Evolutionary conservation across 2,113 vertebrate species (phyloP).

Genomic region (Edolisoma coerulescens): DNA sequence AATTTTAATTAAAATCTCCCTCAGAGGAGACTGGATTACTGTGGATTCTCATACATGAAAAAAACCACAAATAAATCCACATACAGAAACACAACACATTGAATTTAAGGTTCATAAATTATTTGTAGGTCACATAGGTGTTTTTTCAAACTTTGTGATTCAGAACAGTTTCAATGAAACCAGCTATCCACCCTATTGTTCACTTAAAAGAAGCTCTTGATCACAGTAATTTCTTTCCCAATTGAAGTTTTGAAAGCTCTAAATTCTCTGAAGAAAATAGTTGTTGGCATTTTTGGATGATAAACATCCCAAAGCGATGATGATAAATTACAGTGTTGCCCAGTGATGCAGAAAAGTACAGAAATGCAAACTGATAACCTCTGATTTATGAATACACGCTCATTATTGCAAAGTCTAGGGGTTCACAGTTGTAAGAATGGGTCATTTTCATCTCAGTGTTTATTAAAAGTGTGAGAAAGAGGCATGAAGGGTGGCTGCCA

Average conservation of each 20-base stretch:
- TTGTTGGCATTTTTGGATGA: conserved; percentile 19
- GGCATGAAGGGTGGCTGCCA: background rate
- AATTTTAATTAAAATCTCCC: conserved; percentile 17
- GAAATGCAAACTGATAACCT: background rate
- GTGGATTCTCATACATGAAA: background rate
- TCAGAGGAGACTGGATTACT: background rate
- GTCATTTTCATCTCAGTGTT: conserved; percentile 2
- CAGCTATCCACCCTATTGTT: background rate
- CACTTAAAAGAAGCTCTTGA: background rate
- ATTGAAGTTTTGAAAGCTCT: background rate
- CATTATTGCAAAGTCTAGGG: background rate
- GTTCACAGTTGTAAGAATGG: background rate
- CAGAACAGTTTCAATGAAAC: background rate
- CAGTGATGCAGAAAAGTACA: conserved; percentile 25
- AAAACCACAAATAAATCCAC: background rate
- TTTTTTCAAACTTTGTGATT: background rate
- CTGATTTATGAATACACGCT: background rate
- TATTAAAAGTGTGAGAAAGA: background rate
- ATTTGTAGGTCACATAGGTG: background rate
- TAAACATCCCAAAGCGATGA: conserved; percentile 21
- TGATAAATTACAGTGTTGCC: conserved; percentile 38
- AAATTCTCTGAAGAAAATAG: conserved; percentile 19
- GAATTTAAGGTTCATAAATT: background rate
- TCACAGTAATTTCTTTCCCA: background rate
- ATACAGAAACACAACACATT: background rate